Evolutionary conservation across 2,888 invertebrate genomes (phyloP).

Genomic region (Harpagoxenus sublaevis): DNA sequence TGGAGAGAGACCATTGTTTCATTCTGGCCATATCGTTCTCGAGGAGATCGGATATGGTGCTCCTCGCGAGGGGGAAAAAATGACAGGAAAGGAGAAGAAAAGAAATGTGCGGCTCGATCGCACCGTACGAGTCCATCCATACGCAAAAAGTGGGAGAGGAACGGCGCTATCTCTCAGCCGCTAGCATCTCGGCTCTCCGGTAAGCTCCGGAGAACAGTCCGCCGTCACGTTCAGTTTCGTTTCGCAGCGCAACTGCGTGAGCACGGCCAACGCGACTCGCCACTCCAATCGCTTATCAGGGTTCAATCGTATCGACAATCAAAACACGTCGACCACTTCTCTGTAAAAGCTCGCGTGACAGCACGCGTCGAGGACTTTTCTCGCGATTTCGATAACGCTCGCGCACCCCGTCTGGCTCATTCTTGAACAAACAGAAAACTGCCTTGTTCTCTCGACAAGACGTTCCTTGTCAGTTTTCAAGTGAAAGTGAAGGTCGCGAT

Average conservation of each 20-base stretch:
- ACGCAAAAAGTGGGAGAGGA: slow-evolving; percentile 57
- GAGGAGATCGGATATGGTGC: background rate
- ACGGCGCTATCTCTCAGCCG: slow-evolving; percentile 57
- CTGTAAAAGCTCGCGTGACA: background rate
- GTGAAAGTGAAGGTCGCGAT: background rate
- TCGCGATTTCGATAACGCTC: slow-evolving; percentile 42
- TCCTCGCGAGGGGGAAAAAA: background rate
- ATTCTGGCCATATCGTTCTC: background rate
- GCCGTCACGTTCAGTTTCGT: slow-evolving; percentile 65
- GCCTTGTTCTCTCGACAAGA: background rate
- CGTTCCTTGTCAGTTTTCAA: background rate
- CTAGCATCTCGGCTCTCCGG: background rate
- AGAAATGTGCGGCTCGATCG: background rate
- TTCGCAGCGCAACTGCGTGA: slow-evolving; percentile 57
- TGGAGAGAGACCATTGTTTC: background rate
- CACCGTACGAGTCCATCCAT: background rate
- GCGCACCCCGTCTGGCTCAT: background rate
- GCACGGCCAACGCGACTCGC: slow-evolving; percentile 31
- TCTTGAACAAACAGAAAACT: slow-evolving; percentile 4
- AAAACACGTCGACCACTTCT: slow-evolving; percentile 3
- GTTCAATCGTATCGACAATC: slow-evolving; percentile 3
- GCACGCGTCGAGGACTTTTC: slow-evolving; percentile 24
- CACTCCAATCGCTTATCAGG: slow-evolving; percentile 4
- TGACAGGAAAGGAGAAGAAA: background rate
- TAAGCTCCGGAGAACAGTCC: slow-evolving; percentile 48